Conservation (phyloP, 1,140 invertebrate genomes). For the Ditylenchus dipsaci region DNA sequence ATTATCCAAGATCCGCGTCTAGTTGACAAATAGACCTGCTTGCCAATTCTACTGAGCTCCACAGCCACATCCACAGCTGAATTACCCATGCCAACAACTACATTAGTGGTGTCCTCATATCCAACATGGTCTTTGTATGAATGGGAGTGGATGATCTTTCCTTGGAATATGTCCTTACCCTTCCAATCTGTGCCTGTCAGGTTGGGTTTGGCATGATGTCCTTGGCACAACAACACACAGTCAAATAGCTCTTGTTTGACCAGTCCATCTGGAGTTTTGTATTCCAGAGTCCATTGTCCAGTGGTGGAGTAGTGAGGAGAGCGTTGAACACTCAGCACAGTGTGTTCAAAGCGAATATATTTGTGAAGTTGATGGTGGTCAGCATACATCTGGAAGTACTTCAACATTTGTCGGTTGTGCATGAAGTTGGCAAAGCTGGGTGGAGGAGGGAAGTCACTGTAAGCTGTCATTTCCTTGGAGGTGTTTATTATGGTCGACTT, state of each 20-base stretch:
- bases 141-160: constrained; percentile 60
- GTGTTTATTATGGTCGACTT: constrained; percentile 61
- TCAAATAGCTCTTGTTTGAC: constrained; percentile 58
- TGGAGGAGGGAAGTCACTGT: constrained; percentile 60
- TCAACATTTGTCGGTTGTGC: constrained; percentile 58
- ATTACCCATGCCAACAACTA: constrained; percentile 64
- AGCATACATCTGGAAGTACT: constrained; percentile 59
- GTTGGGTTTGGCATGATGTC: constrained; percentile 58
- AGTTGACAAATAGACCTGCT: constrained; percentile 60
- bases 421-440: constrained; percentile 58
- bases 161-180: constrained; percentile 59
- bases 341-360: constrained; percentile 54
- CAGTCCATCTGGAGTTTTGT: constrained; percentile 17
- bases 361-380: constrained; percentile 57
- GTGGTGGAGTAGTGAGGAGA: constrained; percentile 19
- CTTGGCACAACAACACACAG: constrained; percentile 48
- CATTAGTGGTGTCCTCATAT: constrained; percentile 58
- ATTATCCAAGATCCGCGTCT: constrained; percentile 62
- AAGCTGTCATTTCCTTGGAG: constrained; percentile 62
- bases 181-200: constrained; percentile 38
- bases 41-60: constrained; percentile 63
- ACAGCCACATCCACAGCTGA: too few species aligned
- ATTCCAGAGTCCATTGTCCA: not conserved
- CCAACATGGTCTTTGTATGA: constrained; percentile 55
- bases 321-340: constrained; percentile 23